phyloP scores from a whole-genome alignment of 2,888 invertebrate genomes.

The Tipula lateralis region DNA sequence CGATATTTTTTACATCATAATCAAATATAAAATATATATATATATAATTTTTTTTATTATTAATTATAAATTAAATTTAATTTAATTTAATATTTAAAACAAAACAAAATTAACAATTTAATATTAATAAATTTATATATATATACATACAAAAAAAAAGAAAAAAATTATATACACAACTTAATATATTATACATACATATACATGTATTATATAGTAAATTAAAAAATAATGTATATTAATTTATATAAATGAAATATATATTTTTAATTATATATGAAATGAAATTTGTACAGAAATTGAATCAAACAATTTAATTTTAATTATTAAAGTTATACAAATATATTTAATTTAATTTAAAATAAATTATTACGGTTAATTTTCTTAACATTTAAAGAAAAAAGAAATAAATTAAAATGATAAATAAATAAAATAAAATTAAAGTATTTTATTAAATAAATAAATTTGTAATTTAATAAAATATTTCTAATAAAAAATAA shows the following conservation, averaged over 20 bases:
- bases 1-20: constrained; percentile 6
- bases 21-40: not conserved
- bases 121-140: not conserved
- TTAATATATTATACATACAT: not conserved
- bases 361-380: not conserved
- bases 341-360: not conserved
- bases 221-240: not conserved
- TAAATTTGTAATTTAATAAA: not conserved
- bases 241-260: not conserved
- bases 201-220: not conserved
- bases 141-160: not conserved
- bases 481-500: constrained; percentile 39
- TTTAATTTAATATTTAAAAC: constrained; percentile 8
- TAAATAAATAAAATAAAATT: not conserved
- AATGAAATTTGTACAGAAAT: not conserved
- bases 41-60: constrained; percentile 11
- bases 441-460: not conserved
- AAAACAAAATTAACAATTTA: not conserved
- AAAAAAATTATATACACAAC: not conserved
- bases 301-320: not conserved
- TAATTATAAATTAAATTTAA: not conserved
- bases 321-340: not conserved
- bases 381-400: not conserved
- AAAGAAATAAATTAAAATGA: not conserved
- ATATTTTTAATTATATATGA: constrained; percentile 12